These are phyloP conservation scores for Sepioteuthis lessoniana DNA, from an alignment of 2,888 invertebrate species.

Conservation along the genomic window DNA sequence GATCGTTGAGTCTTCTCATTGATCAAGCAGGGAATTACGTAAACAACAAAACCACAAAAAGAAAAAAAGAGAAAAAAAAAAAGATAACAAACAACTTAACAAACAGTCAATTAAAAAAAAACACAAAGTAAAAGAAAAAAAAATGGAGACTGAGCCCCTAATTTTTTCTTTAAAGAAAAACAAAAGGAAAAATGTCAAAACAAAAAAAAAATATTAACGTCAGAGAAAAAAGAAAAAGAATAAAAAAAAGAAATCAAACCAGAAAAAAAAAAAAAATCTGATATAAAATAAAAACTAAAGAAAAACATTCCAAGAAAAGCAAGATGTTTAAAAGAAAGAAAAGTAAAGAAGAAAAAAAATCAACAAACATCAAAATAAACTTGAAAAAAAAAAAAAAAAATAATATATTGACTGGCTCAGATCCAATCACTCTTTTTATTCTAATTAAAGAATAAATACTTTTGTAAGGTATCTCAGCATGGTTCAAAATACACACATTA, in stretches of 20 bases:
- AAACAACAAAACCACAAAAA: not conserved
- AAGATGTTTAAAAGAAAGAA: not conserved
- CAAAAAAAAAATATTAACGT: not conserved
- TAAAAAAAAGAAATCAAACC: not conserved
- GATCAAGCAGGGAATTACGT: not conserved
- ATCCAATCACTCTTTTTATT: not conserved
- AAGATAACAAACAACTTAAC: too few relatives aligned
- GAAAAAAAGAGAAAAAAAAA: not conserved
- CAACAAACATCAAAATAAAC: not conserved
- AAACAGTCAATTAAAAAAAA: not conserved
- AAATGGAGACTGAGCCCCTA: not conserved
- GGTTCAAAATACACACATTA: not conserved
- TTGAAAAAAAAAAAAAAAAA: not conserved
- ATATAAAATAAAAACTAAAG: not conserved
- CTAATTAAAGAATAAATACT: not conserved
- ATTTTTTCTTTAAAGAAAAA: not conserved
- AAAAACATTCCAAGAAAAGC: not conserved
- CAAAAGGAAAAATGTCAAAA: not conserved
- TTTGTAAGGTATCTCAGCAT: constrained; percentile 33
- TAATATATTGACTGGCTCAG: not conserved
- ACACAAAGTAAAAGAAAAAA: not conserved
- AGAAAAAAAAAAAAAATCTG: not conserved
- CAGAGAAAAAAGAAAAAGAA: not conserved
- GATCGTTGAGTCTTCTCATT: not conserved
- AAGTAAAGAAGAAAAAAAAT: not conserved